Conservation (phyloP, 2,888 invertebrate species). For the Poecilobothrus nobilitatus region DNA sequence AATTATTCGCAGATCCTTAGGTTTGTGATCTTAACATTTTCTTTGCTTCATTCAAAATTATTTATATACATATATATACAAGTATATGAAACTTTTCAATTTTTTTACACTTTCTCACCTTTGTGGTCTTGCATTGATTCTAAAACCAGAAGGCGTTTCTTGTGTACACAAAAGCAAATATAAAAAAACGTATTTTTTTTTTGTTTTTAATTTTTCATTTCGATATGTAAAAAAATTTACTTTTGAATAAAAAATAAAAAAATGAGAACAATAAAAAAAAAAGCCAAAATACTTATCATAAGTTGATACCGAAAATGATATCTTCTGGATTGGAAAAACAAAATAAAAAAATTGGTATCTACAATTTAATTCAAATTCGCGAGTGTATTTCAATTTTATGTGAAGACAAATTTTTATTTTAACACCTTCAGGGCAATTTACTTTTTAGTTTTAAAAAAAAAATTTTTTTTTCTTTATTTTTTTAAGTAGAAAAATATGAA, state of each 20-base stretch:
- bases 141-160: not conserved
- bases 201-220: not conserved
- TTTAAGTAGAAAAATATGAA: no score
- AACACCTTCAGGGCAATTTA: slow-evolving; percentile 2
- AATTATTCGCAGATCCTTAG: no score
- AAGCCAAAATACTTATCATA: not conserved
- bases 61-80: no score
- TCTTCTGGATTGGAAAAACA: not conserved
- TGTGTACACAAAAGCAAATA: no score
- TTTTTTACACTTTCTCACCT: not conserved
- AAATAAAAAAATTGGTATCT: not conserved
- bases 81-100: no score
- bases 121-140: not conserved
- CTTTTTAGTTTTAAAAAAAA: not conserved
- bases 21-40: no score
- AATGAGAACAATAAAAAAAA: no score
- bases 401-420: slow-evolving; percentile 1
- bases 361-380: slow-evolving; percentile 3
- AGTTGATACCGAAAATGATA: not conserved
- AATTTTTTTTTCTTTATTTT: not conserved
- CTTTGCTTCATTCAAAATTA: no score
- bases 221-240: not conserved
- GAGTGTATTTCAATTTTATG: not conserved
- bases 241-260: not conserved
- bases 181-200: not conserved